Conservation (phyloP, 2,113 vertebrate species). For the Laticauda laticaudata region DNA sequence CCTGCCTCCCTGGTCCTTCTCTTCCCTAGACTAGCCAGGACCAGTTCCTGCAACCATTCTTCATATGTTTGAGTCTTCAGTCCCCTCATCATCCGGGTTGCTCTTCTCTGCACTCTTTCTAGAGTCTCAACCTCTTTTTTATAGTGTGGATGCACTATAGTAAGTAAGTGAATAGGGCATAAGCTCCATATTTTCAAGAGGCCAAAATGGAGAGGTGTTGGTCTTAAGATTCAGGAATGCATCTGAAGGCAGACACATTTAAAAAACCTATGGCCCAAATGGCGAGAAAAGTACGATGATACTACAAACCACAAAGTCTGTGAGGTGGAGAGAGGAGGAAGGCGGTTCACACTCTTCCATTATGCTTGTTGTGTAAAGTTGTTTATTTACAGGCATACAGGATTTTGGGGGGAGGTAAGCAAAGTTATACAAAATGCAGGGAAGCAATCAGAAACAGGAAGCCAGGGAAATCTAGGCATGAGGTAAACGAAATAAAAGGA, state of each 20-base stretch:
- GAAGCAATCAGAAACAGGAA: not conserved
- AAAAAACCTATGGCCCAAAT: not conserved
- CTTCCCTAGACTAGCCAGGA: no score
- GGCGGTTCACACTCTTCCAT: accelerated
- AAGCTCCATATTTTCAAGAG: accelerated
- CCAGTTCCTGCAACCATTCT: no score
- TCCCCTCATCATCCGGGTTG: no score
- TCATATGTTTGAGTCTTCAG: no score
- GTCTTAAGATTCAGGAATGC: not conserved
- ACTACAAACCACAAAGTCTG: not conserved
- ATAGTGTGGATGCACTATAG: accelerated
- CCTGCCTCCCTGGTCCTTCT: no score
- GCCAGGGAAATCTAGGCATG: not conserved
- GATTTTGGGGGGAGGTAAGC: not conserved
- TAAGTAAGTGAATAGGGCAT: not conserved
- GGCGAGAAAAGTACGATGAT: not conserved
- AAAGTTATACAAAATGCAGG: not conserved
- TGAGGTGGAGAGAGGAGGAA: not conserved
- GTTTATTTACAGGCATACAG: not conserved
- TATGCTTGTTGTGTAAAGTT: not conserved
- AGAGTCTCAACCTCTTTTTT: no score
- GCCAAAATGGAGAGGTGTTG: not conserved
- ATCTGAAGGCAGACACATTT: not conserved
- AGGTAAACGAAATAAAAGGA: not conserved
- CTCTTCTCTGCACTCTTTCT: no score